Evolutionary conservation across 2,113 vertebrate species (phyloP).

Genomic region (Formicarius rufipectus): DNA sequence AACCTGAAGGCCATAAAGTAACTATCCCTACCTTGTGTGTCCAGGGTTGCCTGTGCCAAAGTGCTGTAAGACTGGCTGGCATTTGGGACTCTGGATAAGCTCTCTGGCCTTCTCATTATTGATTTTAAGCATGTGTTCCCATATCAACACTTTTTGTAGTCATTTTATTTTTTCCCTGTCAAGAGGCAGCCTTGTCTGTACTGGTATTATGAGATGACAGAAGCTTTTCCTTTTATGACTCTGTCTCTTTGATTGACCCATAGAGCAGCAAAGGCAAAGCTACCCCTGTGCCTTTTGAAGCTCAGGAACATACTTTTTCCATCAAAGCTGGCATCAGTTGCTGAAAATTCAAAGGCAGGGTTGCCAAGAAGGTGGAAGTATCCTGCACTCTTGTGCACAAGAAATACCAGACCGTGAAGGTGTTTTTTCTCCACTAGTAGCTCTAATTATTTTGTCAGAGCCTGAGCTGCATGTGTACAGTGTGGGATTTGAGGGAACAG

Average conservation of each 20-base stretch:
- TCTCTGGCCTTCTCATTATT: conserved; percentile 15
- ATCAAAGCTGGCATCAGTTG: conserved; percentile 20
- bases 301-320: not conserved
- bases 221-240: conserved; percentile 17
- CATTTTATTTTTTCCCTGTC: not conserved
- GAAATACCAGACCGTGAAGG: not conserved
- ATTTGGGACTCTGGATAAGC: not conserved
- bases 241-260: not conserved
- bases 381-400: not conserved
- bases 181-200: not conserved
- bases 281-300: not conserved
- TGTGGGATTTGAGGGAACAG: not conserved
- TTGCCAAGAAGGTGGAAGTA: not conserved
- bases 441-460: not conserved
- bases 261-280: not conserved
- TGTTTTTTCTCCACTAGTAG: not conserved
- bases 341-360: not conserved
- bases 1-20: not conserved
- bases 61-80: not conserved
- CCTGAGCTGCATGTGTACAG: not conserved
- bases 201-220: not conserved
- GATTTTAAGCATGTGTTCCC: conserved; percentile 19
- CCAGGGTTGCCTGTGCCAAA: not conserved
- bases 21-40: not conserved
- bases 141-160: not conserved